Conservation (phyloP, 2,888 invertebrate species). For the Digitonthophagus gazella region DNA sequence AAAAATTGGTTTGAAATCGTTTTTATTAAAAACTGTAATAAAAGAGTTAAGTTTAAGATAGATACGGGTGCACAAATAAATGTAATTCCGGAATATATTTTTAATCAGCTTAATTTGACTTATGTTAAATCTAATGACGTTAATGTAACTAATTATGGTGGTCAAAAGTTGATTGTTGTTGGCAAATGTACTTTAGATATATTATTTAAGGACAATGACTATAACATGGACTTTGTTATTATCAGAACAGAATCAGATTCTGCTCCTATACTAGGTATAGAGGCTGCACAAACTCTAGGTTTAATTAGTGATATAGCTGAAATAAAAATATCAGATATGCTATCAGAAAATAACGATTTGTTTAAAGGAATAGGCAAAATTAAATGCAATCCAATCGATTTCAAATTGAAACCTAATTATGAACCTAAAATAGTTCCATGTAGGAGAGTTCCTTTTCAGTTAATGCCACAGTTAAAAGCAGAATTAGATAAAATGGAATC, state of each 20-base stretch:
- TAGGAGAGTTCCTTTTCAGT: slow-evolving; percentile 22
- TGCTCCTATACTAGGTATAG: too few species aligned
- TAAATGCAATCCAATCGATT: slow-evolving; percentile 25
- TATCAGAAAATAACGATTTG: slow-evolving; percentile 25
- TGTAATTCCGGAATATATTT: not conserved
- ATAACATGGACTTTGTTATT: too few species aligned
- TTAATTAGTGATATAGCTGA: not conserved
- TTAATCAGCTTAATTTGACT: not conserved
- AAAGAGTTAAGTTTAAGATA: not conserved
- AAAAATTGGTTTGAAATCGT: too few species aligned
- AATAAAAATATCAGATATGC: slow-evolving; percentile 6
- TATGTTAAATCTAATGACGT: not conserved
- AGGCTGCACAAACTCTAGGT: too few species aligned
- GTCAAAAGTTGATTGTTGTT: not conserved
- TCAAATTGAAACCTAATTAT: slow-evolving; percentile 11
- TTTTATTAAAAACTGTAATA: slow-evolving; percentile 1
- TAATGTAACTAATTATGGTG: not conserved
- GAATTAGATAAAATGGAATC: slow-evolving; percentile 27
- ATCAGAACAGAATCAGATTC: too few species aligned
- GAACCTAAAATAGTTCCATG: slow-evolving; percentile 7
- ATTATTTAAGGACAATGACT: too few species aligned
- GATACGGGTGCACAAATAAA: too few species aligned
- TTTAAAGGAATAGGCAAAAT: slow-evolving; percentile 32
- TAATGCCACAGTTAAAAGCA: slow-evolving; percentile 14
- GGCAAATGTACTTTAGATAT: too few species aligned